Percentiles rank a stretch among this genome's conserved stretches.
Conservation (phyloP, 2,888 invertebrate species). For the Coremacera marginata region DNA sequence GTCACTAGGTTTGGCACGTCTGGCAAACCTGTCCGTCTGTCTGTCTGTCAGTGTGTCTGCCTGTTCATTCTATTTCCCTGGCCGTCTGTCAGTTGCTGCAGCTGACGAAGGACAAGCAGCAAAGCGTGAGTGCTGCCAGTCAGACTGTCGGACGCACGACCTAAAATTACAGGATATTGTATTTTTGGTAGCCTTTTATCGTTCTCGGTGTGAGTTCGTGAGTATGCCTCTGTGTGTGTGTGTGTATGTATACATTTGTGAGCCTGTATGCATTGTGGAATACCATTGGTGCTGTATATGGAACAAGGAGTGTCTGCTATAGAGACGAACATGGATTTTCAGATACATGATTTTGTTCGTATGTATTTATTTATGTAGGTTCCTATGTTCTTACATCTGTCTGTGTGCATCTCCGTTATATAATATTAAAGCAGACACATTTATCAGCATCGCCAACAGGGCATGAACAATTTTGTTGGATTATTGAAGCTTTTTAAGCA, state of each 20-base stretch:
- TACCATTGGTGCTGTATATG: conserved; percentile 3
- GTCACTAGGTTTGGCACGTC: conserved; percentile 18
- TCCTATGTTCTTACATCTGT: neutral
- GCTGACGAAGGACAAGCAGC: conserved; percentile 9
- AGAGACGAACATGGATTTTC: conserved; percentile 46
- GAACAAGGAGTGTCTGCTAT: conserved; percentile 61
- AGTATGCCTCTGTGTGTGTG: conserved; percentile 32
- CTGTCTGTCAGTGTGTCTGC: neutral
- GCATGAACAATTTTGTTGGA: neutral
- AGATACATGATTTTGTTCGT: neutral
- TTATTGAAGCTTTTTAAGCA: neutral
- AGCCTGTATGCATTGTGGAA: conserved; percentile 35
- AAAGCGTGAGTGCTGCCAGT: conserved; percentile 19
- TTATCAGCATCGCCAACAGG: neutral
- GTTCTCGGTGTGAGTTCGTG: conserved; percentile 23
- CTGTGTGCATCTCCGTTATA: neutral
- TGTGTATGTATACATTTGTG: conserved; percentile 33
- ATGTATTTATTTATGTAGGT: neutral
- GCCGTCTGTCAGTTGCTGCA: neutral
- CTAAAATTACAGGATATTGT: conserved; percentile 55
- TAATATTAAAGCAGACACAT: conserved; percentile 17
- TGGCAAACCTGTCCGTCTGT: neutral
- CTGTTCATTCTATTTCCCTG: neutral
- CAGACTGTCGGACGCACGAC: conserved; percentile 55
- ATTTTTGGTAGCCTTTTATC: conserved; percentile 20